Base-by-base conservation (phyloP, 2,797 vertebrate species). In the Brotula barbata region DNA sequence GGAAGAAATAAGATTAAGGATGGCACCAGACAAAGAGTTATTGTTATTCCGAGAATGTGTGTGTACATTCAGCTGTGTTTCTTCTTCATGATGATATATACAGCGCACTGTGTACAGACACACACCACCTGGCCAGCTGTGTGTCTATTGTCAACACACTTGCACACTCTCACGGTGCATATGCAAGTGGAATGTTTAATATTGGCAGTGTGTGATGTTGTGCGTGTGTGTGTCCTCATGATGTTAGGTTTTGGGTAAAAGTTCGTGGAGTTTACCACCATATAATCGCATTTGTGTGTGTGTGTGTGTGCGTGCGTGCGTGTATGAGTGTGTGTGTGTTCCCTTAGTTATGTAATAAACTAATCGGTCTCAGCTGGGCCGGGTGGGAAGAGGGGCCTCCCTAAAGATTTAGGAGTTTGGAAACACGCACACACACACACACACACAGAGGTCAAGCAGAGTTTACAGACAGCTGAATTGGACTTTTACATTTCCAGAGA, bases 381-480 rank as follows among this genome's bases (percentile, higher is more conserved):
- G 9, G 31, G 9, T 53, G 73, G 62, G 76, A 59, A 22, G 57
- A 55, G 12, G 51, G 75, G 68, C 54, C 65, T 68, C 71, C 57
- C 46, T 93, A 90, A 93, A 92, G 92, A 94, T 88, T 94, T 94
- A 81, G 53, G 77, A 68, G 44, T 54, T 77, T 77, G 54, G 53
- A 59, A 76, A 64, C 53, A 49, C n/a, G 28, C 45, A 46, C 57
- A 49, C 45, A 63, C 66, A 60, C 58, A 62, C 57, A 47, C 36
- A 37, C 16, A 34, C 10, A 64, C 25, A 36, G n/a, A n/a, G n/a
- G n/a, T n/a, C n/a, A n/a, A n/a, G n/a, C 31, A 33, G 31, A 6
- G 31, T 33, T 33, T 33, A 33, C 34, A 36, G 34, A 36, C 9
- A 5, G 34, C 34, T 36, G 34, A 36, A 36, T 36, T 3, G 8